Percentiles rank a stretch among this genome's conserved stretches.
phyloP scores from a whole-genome alignment of 2,888 invertebrate genomes.

The Zygogramma bicolorata region DNA sequence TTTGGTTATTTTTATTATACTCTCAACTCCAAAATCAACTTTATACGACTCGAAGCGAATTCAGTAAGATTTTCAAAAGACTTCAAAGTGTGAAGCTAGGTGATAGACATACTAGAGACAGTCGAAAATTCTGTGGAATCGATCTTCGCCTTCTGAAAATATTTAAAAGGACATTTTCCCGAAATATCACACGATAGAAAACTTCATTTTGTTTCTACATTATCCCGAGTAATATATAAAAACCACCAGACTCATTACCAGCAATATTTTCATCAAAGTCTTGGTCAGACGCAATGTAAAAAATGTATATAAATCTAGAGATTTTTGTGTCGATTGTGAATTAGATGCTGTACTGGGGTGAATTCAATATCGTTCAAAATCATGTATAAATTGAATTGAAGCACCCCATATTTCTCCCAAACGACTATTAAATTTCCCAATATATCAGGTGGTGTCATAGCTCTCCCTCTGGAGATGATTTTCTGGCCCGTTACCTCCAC shows the following conservation, averaged over 20 bases:
- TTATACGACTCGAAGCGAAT: too few relatives aligned
- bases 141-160: too few relatives aligned
- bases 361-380: slow-evolving; percentile 39
- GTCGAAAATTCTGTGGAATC: too few relatives aligned
- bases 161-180: too few relatives aligned
- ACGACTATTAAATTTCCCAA: background rate
- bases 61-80: too few relatives aligned
- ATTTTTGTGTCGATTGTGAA: slow-evolving; percentile 44
- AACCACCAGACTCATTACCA: background rate
- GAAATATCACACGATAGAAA: too few relatives aligned
- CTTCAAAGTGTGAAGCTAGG: too few relatives aligned
- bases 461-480: slow-evolving; percentile 19
- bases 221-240: background rate
- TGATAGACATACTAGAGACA: too few relatives aligned
- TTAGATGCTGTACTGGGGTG: slow-evolving; percentile 29
- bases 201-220: too few relatives aligned
- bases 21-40: too few relatives aligned
- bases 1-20: too few relatives aligned
- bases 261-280: background rate
- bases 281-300: slow-evolving; percentile 14
- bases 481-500: slow-evolving; percentile 1
- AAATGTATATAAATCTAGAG: slow-evolving; percentile 25
- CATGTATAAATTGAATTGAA: slow-evolving; percentile 38
- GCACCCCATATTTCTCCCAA: slow-evolving; percentile 8
- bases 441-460: slow-evolving; percentile 41